Evolutionary conservation across 2,888 invertebrate genomes (phyloP), one percentile per base, ranked within the genome.

Genomic region (Ormyrus pomaceus): DNA sequence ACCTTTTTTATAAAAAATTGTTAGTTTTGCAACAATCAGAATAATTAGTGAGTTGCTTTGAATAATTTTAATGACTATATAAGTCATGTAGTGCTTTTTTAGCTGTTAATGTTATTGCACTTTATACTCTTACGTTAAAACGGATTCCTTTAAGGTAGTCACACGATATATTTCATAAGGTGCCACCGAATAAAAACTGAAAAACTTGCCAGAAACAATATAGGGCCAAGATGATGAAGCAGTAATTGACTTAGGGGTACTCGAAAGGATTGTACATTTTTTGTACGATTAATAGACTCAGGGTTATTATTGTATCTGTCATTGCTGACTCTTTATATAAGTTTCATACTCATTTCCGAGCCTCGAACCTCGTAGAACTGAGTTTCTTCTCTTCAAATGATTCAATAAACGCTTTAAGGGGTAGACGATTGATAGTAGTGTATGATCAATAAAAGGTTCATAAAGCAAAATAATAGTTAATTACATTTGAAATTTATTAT

Each of bases 401-500:
- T 81, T 81, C 75, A 75, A 51, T 11, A 75, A 71, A 81, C 71
- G 77, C 71, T 81, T 75, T 78, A 78, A 78, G 70, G 45, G 71
- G 81, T 68, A 78, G 51, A 75, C 71, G 74, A 69, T 73, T 65
- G 73, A 78, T 71, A 81, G 71, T 78, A 75, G 10, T 81, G 61
- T 45, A 58, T 13, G 34, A 62, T 75, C 62, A 78, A 62, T 78
- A 73, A 68, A 77, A 58, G 72, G 46, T 53, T 56, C 13, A 56
- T 50, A 70, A 69, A 62, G 56, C 53, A 50, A 48, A 64, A 46
- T 48, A 53, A 76, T 70, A 53, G 55, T 64, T 19, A 65, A 10
- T 55, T n/a, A 45, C 0, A 61, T 2, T 19, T 61, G 8, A 8
- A 77, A 45, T 77, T 64, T 51, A 6, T 66, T 6, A 51, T 34